Conservation (phyloP, 2,888 invertebrate genomes). For the Acanthosepion pharaonis region DNA sequence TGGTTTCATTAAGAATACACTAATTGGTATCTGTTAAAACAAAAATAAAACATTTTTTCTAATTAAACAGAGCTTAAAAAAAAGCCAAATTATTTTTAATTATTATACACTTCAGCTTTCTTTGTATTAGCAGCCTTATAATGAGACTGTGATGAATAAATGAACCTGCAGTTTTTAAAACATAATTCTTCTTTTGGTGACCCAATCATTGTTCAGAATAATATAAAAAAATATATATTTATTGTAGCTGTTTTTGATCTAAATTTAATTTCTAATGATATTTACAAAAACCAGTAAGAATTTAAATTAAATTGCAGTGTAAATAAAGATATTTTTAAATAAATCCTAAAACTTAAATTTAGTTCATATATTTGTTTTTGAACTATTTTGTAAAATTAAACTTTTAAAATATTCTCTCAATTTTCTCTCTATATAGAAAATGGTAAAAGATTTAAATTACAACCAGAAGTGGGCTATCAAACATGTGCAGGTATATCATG, state of each 20-base stretch:
- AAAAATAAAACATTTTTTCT: background rate
- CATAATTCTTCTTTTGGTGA: background rate
- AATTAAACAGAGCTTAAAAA: too few species aligned
- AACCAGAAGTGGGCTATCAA: background rate
- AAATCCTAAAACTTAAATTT: conserved; percentile 3
- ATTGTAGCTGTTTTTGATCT: background rate
- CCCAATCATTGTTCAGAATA: background rate
- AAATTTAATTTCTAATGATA: background rate
- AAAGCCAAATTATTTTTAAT: too few species aligned
- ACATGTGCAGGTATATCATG: background rate
- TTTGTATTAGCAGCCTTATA: background rate
- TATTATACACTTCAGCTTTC: background rate
- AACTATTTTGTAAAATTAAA: background rate
- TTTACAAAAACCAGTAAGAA: background rate
- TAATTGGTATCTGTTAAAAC: background rate
- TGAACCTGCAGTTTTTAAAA: background rate
- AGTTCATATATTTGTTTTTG: background rate
- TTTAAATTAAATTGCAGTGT: background rate
- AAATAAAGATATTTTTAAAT: conserved; percentile 13
- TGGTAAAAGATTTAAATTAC: background rate
- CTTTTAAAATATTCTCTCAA: background rate
- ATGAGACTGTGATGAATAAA: background rate
- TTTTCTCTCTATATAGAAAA: background rate
- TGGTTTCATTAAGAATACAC: background rate
- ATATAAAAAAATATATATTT: too few species aligned